These are phyloP conservation scores for Cephalopterus ornatus DNA, from an alignment of 2,113 vertebrate species.

Conservation along the genomic window DNA sequence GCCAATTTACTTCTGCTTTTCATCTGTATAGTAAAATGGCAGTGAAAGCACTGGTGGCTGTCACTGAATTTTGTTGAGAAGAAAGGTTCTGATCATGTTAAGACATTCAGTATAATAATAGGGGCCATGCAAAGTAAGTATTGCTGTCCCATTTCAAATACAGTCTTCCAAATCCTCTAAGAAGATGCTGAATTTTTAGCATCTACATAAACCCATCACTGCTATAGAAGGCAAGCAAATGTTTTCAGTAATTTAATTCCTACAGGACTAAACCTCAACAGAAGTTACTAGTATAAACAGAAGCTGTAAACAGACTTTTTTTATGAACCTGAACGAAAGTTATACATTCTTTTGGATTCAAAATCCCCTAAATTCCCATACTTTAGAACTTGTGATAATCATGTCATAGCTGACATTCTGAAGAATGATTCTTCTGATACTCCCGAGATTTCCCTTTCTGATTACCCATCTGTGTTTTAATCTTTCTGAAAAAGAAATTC, in stretches of 20 bases:
- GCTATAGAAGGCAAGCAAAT: background rate
- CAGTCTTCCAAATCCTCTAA: background rate
- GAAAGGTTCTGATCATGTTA: background rate
- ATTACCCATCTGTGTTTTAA: constrained; percentile 57
- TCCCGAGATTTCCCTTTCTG: background rate
- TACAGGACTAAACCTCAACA: background rate
- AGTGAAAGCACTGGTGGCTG: background rate
- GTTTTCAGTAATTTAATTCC: background rate
- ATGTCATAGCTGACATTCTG: background rate
- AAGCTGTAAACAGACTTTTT: background rate
- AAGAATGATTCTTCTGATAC: background rate
- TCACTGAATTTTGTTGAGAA: background rate
- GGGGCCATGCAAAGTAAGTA: background rate
- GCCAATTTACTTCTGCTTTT: background rate
- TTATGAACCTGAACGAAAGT: background rate
- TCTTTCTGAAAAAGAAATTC: constrained; percentile 62
- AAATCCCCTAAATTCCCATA: background rate
- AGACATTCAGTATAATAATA: background rate
- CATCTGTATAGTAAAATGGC: background rate
- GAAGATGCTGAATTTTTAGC: background rate
- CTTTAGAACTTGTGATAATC: background rate
- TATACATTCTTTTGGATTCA: background rate
- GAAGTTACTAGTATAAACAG: background rate
- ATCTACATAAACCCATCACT: background rate
- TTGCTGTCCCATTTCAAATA: background rate